Percentiles rank a stretch among this genome's conserved stretches.
phyloP scores from a whole-genome alignment of 1,140 invertebrate genomes.

The Cheumatopsyche charites region DNA sequence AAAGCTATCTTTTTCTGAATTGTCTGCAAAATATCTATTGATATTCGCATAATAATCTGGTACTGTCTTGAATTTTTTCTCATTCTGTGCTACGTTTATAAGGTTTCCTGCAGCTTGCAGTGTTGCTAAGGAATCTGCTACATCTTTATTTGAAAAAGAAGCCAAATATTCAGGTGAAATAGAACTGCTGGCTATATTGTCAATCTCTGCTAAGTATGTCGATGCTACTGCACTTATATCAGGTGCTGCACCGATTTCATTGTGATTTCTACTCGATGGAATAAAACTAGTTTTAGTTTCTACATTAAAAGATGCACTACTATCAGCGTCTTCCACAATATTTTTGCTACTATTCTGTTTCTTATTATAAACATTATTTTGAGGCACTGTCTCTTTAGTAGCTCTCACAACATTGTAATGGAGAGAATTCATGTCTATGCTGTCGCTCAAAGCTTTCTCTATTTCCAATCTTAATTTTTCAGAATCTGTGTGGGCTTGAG shows the following conservation, averaged over 20 bases:
- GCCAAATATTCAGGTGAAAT: conserved; percentile 56
- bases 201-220: conserved; percentile 38
- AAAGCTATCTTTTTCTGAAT: conserved; percentile 28
- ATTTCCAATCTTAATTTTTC: conserved; percentile 48
- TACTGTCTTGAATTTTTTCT: conserved; percentile 20
- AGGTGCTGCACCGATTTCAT: conserved; percentile 13
- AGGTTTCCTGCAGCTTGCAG: conserved; percentile 61
- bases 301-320: conserved; percentile 42
- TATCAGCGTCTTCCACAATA: conserved; percentile 44
- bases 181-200: conserved; percentile 36
- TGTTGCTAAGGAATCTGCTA: conserved; percentile 61
- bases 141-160: conserved; percentile 60
- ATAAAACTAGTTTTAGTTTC: conserved; percentile 31
- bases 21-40: conserved; percentile 32
- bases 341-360: conserved; percentile 33
- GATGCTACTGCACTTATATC: conserved; percentile 3
- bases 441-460: conserved; percentile 25
- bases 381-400: conserved; percentile 45
- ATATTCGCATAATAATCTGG: conserved; percentile 28
- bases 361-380: not conserved
- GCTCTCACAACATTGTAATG: conserved; percentile 52
- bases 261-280: conserved; percentile 6
- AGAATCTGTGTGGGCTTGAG: conserved; percentile 31
- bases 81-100: conserved; percentile 42
- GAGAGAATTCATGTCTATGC: conserved; percentile 46